phyloP scores from a whole-genome alignment of 2,888 invertebrate species.

The Ophraella communa region DNA sequence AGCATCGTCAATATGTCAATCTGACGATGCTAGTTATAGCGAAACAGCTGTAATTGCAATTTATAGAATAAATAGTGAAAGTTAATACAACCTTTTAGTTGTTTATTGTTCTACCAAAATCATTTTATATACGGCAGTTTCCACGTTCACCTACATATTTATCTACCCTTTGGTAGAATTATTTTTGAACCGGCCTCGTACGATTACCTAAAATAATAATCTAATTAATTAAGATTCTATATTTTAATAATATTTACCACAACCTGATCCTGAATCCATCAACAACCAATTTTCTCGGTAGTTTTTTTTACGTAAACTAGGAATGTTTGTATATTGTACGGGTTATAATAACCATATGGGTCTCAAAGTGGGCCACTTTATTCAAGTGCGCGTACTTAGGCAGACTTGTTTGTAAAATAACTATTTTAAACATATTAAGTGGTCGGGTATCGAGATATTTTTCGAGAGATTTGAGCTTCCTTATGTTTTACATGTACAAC shows the following conservation, averaged over 20 bases:
- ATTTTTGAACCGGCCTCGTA: neutral
- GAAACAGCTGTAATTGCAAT: no score
- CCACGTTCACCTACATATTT: no score
- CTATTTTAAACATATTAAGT: slow-evolving; percentile 54
- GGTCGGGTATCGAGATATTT: slow-evolving; percentile 45
- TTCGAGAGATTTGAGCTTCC: slow-evolving; percentile 40
- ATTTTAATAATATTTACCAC: slow-evolving; percentile 47
- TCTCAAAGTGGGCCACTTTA: slow-evolving; percentile 52
- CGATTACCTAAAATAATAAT: neutral
- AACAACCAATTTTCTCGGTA: slow-evolving; percentile 43
- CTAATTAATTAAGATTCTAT: slow-evolving; percentile 36
- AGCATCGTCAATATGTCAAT: no score
- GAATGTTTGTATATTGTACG: slow-evolving; percentile 44
- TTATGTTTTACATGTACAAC: slow-evolving; percentile 36
- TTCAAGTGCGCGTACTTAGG: slow-evolving; percentile 53
- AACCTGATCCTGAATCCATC: slow-evolving; percentile 44
- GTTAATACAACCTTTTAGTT: no score
- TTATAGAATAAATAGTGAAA: no score
- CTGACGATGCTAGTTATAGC: no score
- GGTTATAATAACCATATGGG: slow-evolving; percentile 55
- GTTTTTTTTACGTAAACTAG: slow-evolving; percentile 42
- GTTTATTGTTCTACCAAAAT: no score
- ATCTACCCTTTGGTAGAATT: neutral
- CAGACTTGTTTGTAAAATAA: slow-evolving; percentile 54
- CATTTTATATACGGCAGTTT: no score